Evolutionary conservation across 2,797 vertebrate species (phyloP).

Genomic region (Macropus fuliginosus): DNA sequence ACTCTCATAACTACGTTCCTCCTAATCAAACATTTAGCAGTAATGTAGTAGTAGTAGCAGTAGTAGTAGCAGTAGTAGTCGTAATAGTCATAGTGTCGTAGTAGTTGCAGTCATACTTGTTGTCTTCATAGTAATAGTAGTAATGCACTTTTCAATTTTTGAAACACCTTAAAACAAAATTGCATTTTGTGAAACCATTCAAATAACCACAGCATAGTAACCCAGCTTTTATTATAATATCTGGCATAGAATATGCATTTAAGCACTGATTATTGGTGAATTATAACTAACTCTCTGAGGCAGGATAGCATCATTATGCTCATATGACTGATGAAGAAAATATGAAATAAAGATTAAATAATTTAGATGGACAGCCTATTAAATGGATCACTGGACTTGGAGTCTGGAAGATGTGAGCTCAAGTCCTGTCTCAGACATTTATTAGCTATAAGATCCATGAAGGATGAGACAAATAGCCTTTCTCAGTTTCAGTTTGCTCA

Average conservation of each 20-base stretch:
- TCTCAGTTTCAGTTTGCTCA: background rate
- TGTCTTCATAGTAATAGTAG: background rate
- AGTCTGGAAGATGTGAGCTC: background rate
- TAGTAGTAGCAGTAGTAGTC: too few species aligned
- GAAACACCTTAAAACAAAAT: background rate
- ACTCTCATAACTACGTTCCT: background rate
- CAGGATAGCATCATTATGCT: background rate
- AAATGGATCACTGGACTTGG: background rate
- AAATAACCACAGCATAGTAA: background rate
- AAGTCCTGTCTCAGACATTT: background rate
- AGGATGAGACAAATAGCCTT: background rate
- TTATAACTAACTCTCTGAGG: background rate
- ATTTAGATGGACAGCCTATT: background rate
- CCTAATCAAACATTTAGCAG: background rate
- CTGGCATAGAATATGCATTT: background rate
- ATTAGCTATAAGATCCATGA: background rate
- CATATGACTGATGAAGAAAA: background rate
- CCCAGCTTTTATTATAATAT: background rate
- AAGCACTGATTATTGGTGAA: background rate
- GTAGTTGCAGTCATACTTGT: background rate
- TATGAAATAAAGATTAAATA: background rate
- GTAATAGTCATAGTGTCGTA: too few species aligned
- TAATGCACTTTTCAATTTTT: background rate
- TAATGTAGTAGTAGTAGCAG: too few species aligned
- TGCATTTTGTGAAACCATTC: background rate